Base-by-base conservation (phyloP, 2,888 invertebrate species). In the Spialia ferax region DNA sequence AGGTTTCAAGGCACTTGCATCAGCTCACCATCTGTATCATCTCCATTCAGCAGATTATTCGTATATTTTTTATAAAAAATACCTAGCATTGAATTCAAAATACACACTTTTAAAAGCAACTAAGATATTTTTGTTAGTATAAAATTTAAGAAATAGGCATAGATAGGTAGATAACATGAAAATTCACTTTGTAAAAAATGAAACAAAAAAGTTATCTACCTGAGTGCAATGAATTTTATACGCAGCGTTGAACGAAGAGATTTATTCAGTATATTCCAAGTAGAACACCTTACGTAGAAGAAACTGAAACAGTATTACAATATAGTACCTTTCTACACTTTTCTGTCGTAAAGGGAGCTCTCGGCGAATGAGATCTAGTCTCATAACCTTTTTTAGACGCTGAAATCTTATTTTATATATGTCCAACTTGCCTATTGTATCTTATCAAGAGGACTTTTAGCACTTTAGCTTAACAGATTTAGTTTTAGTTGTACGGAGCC, bases 181-280 rank as follows among this genome's bases (percentile, higher is more conserved):
- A 3, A 20, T 48, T 48, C 20, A 18, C 18, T 52, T n/a, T 15
- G 42, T 26, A 32, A 38, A 13, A 13, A 23, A 45, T 20, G 18
- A 60, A 48, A 26, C n/a, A n/a, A n/a, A 42, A 57, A 64, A 26
- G 18, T 50, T 56, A 57, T 50, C 56, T 57, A 50, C 13, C 35
- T 50, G 50, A 64, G 64, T 57, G 57, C 48, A 57, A 57, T 57
- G 57, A 35, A 57, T 57, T 57, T 57, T 64, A 56, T 48, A 48
- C 22, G 22, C 48, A 64, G 45, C 56, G 29, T 11, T 55, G 56
- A 32, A 64, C 45, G 13, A 42, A 48, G 45, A 48, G 63, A 64
- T 64, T 64, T 64, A 64, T 64, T 64, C 63, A 48, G 56, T 64
- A 48, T 48, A 29, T 56, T 56, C 63, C 63, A 64, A 64, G 45